Conservation (phyloP, 2,113 vertebrate species). For the Tetraodon nigroviridis region DNA sequence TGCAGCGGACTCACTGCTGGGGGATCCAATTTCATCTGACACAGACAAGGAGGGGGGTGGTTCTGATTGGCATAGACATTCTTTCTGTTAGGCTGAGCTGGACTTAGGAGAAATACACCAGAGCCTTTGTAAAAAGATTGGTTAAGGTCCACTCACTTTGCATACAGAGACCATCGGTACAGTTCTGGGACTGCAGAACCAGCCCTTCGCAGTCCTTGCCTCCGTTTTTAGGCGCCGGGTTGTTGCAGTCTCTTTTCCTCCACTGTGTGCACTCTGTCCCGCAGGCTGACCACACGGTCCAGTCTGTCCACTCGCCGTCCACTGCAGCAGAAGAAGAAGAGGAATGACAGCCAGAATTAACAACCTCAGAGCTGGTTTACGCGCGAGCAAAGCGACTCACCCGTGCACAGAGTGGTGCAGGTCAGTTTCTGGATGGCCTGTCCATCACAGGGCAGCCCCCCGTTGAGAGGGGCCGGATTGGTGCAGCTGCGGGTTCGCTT, state of each 20-base stretch:
- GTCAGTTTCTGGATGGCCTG: constrained; percentile 88
- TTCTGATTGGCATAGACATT: constrained; percentile 2
- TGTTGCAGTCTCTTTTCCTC: constrained; percentile 88
- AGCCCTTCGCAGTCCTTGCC: constrained; percentile 90
- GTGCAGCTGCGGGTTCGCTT: constrained; percentile 93
- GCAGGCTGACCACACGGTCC: constrained; percentile 95
- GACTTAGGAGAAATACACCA: background rate
- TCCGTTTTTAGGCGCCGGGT: constrained; percentile 87
- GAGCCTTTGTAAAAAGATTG: background rate
- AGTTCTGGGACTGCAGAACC: constrained; percentile 92
- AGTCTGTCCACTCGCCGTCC: constrained; percentile 90
- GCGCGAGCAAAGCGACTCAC: constrained; percentile 55
- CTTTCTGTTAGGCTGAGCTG: background rate
- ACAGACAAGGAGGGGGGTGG: background rate
- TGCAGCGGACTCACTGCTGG: background rate
- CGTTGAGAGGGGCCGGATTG: constrained; percentile 91
- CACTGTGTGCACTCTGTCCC: constrained; percentile 94
- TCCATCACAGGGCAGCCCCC: constrained; percentile 89
- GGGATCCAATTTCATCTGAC: constrained; percentile 5
- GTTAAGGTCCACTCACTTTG: constrained; percentile 80
- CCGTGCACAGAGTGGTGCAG: constrained; percentile 90
- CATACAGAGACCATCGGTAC: constrained; percentile 93
- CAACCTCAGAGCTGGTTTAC: background rate
- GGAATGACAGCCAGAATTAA: background rate
- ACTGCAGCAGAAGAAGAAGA: constrained; percentile 64